These are phyloP conservation scores for Drosophila mimica DNA, from an alignment of 2,888 invertebrate genomes.

Conservation along the genomic window DNA sequence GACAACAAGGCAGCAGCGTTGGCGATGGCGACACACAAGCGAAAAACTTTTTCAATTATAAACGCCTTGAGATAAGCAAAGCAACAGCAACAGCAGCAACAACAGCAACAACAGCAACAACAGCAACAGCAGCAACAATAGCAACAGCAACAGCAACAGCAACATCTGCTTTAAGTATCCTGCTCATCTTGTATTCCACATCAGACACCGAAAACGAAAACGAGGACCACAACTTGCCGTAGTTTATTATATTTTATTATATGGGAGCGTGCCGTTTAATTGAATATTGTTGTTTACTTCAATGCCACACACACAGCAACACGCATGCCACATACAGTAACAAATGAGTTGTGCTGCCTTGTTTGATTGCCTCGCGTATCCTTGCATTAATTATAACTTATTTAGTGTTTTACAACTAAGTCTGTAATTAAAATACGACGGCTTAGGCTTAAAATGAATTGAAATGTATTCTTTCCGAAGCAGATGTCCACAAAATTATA, in stretches of 20 bases:
- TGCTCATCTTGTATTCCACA: conserved; percentile 1
- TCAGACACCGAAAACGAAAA: conserved; percentile 11
- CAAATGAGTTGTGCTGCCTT: conserved; percentile 32
- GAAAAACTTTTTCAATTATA: conserved; percentile 75
- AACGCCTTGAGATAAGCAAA: conserved; percentile 59
- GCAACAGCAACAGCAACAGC: conserved; percentile 3
- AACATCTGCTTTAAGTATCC: conserved; percentile 28
- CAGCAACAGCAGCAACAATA: conserved; percentile 1
- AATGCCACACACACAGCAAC: conserved; percentile 25
- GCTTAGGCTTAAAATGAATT: background rate
- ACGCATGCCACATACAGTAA: conserved; percentile 8
- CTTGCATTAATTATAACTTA: background rate
- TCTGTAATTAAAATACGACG: background rate
- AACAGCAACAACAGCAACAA: background rate
- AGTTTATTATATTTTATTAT: conserved; percentile 52
- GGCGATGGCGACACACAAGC: conserved; percentile 52
- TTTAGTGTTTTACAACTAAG: background rate
- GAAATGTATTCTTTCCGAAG: too few species aligned
- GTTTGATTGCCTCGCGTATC: conserved; percentile 21
- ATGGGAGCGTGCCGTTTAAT: conserved; percentile 53
- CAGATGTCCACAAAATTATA: background rate
- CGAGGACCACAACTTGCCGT: conserved; percentile 36
- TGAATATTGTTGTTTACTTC: conserved; percentile 57
- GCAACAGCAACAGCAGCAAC: conserved; percentile 23
- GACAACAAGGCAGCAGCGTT: background rate